phyloP scores from a whole-genome alignment of 2,888 invertebrate species.

The Dorcus parallelipipedus region DNA sequence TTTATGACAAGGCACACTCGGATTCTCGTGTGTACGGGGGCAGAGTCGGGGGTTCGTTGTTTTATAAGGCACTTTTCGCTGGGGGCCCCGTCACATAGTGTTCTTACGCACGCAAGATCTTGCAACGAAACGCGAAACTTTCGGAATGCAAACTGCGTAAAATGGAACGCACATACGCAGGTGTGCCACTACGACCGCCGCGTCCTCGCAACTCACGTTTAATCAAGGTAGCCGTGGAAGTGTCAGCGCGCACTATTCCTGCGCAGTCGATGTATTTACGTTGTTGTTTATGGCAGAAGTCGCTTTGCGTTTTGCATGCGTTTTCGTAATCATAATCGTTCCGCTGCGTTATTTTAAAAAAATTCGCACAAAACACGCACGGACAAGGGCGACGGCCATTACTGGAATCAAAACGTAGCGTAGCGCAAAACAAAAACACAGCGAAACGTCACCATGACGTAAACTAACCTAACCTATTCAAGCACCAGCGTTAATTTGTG shows the following conservation, averaged over 20 bases:
- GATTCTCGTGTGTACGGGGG: neutral
- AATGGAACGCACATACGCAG: conserved; percentile 18
- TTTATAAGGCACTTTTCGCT: conserved; percentile 23
- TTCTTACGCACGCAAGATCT: neutral
- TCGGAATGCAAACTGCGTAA: conserved; percentile 11
- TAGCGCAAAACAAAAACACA: neutral
- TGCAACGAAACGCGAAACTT: conserved; percentile 11
- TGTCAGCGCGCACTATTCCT: conserved; percentile 12
- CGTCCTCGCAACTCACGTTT: conserved; percentile 30
- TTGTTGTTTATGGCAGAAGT: neutral
- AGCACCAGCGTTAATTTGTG: too few relatives aligned
- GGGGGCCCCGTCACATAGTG: conserved; percentile 8
- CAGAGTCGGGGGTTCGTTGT: neutral
- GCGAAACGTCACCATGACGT: neutral
- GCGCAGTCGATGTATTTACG: conserved; percentile 9
- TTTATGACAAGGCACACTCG: conserved; percentile 11
- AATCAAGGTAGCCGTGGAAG: conserved; percentile 25
- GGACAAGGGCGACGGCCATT: too few relatives aligned
- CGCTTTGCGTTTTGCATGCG: neutral
- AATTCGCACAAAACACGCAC: too few relatives aligned
- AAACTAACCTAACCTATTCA: neutral
- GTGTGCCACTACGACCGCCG: conserved; percentile 29
- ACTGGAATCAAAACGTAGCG: neutral
- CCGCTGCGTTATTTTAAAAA: too few relatives aligned
- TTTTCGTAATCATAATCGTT: too few relatives aligned